A percentile compares a stretch with the other conserved stretches of the same genome.
Conservation (phyloP, 1,140 invertebrate species). For the Drosophila kepulauana region DNA sequence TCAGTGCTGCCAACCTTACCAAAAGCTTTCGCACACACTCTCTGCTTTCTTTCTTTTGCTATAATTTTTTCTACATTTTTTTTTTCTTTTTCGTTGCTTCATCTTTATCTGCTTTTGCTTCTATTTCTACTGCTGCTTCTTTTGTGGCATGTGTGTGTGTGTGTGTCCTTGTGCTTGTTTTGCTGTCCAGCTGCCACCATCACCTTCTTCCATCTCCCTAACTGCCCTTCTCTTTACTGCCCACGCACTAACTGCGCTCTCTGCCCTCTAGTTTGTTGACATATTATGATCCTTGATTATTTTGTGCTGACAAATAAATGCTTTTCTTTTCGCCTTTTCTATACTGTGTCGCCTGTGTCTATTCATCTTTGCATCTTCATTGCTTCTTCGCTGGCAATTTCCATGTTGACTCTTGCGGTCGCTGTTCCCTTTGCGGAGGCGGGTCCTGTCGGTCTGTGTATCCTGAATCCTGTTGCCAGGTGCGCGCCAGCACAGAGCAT, state of each 20-base stretch:
- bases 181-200: conserved; percentile 25
- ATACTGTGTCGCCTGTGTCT: neutral
- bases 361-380: conserved; percentile 16
- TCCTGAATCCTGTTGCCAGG: conserved; percentile 41
- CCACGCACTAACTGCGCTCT: conserved; percentile 16
- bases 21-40: conserved; percentile 16
- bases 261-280: conserved; percentile 66
- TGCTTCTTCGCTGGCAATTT: conserved; percentile 28
- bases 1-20: conserved; percentile 28
- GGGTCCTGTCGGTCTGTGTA: neutral
- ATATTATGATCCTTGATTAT: conserved; percentile 83
- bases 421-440: neutral
- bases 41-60: conserved; percentile 5
- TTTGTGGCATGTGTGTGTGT: conserved; percentile 39
- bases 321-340: conserved; percentile 66
- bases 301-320: conserved; percentile 83
- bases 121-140: conserved; percentile 32
- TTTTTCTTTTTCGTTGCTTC: neutral
- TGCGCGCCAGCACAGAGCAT: conserved; percentile 7
- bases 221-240: neutral
- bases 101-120: conserved; percentile 4
- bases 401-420: conserved; percentile 30
- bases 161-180: conserved; percentile 73
- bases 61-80: conserved; percentile 4
- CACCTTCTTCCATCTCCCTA: neutral